A percentile compares a stretch with the other conserved stretches of the same genome.
Conservation (phyloP, 2,888 invertebrate genomes). For the Amblyjoppa fuscipennis region DNA sequence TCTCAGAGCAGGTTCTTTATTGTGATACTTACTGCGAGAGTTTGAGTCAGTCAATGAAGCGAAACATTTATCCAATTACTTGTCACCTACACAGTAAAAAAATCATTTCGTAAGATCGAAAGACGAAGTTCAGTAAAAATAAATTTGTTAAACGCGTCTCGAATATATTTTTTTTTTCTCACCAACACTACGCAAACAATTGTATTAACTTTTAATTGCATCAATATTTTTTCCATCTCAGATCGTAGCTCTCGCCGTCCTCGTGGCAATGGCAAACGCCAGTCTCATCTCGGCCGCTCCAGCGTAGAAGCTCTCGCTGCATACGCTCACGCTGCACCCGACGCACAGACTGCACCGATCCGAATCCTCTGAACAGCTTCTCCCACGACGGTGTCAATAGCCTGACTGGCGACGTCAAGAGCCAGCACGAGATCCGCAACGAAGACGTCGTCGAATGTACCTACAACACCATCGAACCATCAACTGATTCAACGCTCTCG, state of each 20-base stretch:
- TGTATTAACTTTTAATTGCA: too few relatives aligned
- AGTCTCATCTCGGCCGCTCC: constrained; percentile 56
- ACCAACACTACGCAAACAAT: too few relatives aligned
- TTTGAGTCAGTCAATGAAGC: too few relatives aligned
- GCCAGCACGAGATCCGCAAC: constrained; percentile 68
- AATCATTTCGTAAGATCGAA: too few relatives aligned
- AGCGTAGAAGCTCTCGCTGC: constrained; percentile 53
- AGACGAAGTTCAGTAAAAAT: too few relatives aligned
- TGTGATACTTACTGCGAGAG: too few relatives aligned
- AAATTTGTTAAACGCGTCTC: too few relatives aligned
- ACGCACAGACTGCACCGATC: constrained; percentile 48
- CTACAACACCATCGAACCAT: constrained; percentile 66
- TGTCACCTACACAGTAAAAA: too few relatives aligned
- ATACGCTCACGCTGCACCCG: constrained; percentile 24
- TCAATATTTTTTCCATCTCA: constrained; percentile 10
- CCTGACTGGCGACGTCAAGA: constrained; percentile 68
- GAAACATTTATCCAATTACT: too few relatives aligned
- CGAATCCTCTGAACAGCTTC: constrained; percentile 71
- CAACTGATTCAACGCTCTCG: constrained; percentile 70
- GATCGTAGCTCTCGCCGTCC: constrained; percentile 65
- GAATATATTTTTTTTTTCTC: too few relatives aligned
- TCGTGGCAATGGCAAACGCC: constrained; percentile 66
- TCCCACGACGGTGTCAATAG: constrained; percentile 47
- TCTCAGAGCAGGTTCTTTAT: too few relatives aligned
- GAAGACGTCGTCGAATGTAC: constrained; percentile 69